Evolutionary conservation across 2,797 vertebrate genomes (phyloP).

Genomic region (Tenualosa ilisha): DNA sequence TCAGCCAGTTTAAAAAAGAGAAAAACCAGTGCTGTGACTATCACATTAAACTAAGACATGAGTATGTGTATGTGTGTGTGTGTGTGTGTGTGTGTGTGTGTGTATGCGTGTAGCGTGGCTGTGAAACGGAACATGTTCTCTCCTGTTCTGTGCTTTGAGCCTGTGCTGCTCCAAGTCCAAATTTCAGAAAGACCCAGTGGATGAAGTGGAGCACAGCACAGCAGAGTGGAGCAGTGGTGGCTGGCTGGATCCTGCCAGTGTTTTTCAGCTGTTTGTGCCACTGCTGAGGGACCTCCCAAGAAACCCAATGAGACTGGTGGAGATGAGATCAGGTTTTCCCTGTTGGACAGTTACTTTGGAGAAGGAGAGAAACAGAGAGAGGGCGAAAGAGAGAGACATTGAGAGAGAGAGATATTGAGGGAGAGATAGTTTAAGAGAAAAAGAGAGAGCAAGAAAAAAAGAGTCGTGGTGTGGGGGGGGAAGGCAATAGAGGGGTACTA

Average conservation of each 20-base stretch:
- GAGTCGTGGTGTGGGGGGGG: background rate
- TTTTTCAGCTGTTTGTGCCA: slow-evolving; percentile 54
- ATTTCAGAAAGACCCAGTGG: background rate
- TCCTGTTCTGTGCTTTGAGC: background rate
- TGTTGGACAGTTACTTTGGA: slow-evolving; percentile 65
- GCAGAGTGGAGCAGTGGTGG: background rate
- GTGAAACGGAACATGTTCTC: background rate
- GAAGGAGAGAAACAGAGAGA: slow-evolving; percentile 48
- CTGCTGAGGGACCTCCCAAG: slow-evolving; percentile 50
- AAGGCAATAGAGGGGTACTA: background rate
- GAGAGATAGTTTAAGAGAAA: slow-evolving; percentile 41
- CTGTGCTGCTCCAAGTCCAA: background rate
- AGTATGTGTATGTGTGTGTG: background rate
- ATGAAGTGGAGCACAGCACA: background rate
- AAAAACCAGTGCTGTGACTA: background rate
- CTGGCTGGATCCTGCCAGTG: background rate
- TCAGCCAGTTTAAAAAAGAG: background rate
- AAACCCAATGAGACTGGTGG: slow-evolving; percentile 52
- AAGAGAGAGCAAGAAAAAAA: slow-evolving; percentile 39
- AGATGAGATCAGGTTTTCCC: slow-evolving; percentile 66
- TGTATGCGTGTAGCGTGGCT: background rate
- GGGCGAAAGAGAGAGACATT: background rate
- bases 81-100: background rate
- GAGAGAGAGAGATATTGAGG: slow-evolving; percentile 38
- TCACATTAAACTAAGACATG: background rate